Evolutionary conservation across 2,797 vertebrate species (phyloP).

Genomic region (Valencia hispanica): DNA sequence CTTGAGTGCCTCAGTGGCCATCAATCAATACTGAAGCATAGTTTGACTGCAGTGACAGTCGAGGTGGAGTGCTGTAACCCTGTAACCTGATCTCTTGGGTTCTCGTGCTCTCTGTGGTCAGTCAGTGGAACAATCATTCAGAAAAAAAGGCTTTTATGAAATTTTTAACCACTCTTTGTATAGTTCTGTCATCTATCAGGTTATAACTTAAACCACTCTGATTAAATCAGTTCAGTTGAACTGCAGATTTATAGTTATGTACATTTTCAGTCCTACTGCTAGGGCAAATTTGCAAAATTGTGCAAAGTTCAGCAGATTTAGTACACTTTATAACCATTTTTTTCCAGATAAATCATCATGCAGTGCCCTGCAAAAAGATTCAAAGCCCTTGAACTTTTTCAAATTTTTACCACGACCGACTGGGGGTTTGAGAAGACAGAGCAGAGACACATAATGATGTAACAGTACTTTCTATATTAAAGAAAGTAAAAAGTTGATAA

Average conservation of each 20-base stretch:
- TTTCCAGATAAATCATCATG: neutral
- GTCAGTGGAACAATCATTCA: conserved; percentile 17
- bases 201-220: neutral
- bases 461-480: too few species aligned
- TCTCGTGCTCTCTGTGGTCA: conserved; percentile 60
- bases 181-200: neutral
- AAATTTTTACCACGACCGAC: too few species aligned
- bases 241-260: neutral
- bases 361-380: too few species aligned
- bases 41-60: conserved; percentile 45
- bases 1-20: conserved; percentile 58
- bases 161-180: neutral
- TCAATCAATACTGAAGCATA: conserved; percentile 61
- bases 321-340: neutral
- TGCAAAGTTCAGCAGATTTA: neutral
- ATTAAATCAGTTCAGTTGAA: conserved; percentile 1
- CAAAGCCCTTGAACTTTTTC: neutral
- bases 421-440: too few species aligned
- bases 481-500: too few species aligned
- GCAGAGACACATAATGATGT: too few species aligned
- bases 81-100: conserved; percentile 62
- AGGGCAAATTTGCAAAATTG: neutral
- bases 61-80: conserved; percentile 54
- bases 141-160: conserved; percentile 30
- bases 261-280: neutral